A percentile compares a stretch with the other conserved stretches of the same genome.
phyloP scores from a whole-genome alignment of 2,113 vertebrate genomes.

The Haemorhous mexicanus region DNA sequence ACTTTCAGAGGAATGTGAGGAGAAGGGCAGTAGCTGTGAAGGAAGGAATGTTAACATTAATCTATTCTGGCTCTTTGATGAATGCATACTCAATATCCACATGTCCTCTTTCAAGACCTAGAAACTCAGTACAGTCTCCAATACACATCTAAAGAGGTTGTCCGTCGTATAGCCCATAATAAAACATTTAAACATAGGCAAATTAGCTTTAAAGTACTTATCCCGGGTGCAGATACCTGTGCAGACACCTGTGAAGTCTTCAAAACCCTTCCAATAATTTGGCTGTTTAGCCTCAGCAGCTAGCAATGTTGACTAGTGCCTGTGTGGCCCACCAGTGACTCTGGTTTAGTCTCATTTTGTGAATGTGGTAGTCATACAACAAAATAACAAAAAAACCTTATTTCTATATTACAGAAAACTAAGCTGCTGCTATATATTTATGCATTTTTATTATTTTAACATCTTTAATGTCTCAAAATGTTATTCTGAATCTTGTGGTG shows the following conservation, averaged over 20 bases:
- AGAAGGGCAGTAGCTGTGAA: background rate
- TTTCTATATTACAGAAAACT: background rate
- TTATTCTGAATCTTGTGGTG: background rate
- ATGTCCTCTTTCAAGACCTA: background rate
- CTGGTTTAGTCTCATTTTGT: background rate
- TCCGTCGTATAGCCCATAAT: background rate
- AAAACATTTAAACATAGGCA: rapidly evolving
- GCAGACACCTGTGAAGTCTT: background rate
- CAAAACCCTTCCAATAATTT: background rate
- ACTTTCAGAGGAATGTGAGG: background rate
- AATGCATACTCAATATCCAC: background rate
- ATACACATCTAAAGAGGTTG: background rate
- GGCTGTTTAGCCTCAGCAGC: background rate
- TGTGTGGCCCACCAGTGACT: rapidly evolving
- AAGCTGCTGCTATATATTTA: background rate
- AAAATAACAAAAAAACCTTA: background rate
- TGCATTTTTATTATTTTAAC: background rate
- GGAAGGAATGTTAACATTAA: background rate
- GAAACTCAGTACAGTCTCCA: background rate
- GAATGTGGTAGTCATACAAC: rapidly evolving
- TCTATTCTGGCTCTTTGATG: background rate
- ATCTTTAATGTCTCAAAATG: background rate
- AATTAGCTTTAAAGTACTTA: background rate
- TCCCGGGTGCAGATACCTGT: background rate
- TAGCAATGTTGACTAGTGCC: background rate